Evolutionary conservation across 2,797 vertebrate genomes (phyloP).

Genomic region (Smutsia temminckii): DNA sequence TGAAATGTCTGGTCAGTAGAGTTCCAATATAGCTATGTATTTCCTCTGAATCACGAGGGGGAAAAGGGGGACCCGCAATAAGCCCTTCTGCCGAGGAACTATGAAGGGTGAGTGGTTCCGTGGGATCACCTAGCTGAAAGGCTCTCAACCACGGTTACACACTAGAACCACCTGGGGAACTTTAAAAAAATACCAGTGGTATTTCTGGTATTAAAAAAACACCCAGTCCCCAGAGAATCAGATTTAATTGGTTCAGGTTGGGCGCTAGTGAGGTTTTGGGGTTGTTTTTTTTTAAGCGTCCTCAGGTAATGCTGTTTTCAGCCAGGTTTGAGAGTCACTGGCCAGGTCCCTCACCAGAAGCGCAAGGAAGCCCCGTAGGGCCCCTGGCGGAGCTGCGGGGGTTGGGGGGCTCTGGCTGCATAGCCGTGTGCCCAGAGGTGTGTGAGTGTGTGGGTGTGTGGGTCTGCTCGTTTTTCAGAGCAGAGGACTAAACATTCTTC

Average conservation of each 20-base stretch:
- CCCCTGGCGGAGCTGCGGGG: background rate
- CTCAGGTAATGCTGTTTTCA: background rate
- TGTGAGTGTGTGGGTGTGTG: background rate
- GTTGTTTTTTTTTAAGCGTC: background rate
- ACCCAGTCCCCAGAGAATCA: background rate
- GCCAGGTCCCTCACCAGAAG: background rate
- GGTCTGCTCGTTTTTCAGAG: background rate
- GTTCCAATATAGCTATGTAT: background rate
- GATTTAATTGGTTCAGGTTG: background rate
- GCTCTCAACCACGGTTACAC: background rate
- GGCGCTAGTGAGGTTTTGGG: too few relatives aligned
- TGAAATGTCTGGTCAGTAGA: background rate
- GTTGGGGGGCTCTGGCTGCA: accelerated
- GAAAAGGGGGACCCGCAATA: background rate
- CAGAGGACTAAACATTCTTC: background rate
- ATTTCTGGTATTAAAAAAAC: background rate
- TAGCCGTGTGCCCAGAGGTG: background rate
- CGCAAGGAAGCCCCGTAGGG: accelerated
- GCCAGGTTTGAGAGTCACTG: background rate
- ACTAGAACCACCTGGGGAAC: background rate
- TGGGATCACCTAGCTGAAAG: background rate
- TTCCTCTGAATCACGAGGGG: background rate
- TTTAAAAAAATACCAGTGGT: background rate
- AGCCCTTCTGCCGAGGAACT: background rate
- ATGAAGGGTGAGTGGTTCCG: background rate